phyloP scores from a whole-genome alignment of 2,113 vertebrate genomes.

The Gadus chalcogrammus region DNA sequence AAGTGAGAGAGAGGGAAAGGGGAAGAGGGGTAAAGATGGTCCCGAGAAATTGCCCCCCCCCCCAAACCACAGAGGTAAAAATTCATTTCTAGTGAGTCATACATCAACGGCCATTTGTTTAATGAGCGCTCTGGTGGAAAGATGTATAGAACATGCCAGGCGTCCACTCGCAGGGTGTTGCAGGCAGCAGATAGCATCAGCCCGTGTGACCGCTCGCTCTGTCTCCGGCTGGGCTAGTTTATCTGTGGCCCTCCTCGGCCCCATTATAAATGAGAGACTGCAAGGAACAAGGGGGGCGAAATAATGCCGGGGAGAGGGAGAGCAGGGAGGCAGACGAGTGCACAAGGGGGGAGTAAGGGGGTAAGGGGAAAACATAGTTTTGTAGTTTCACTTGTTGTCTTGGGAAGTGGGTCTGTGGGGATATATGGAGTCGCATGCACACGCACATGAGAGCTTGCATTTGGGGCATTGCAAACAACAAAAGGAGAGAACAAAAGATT shows the following conservation, averaged over 20 bases:
- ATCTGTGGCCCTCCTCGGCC: conserved; percentile 80
- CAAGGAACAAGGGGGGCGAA: conserved; percentile 80
- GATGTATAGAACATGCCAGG: conserved; percentile 94
- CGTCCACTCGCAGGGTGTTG: conserved; percentile 84
- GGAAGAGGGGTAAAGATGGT: conserved; percentile 43
- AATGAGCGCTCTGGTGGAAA: conserved; percentile 88
- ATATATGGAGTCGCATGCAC: too few species aligned
- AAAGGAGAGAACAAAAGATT: too few species aligned
- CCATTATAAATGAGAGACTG: conserved; percentile 93
- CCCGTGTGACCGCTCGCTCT: conserved; percentile 87
- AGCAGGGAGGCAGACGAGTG: conserved; percentile 25
- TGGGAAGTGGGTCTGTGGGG: too few species aligned
- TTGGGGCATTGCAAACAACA: too few species aligned
- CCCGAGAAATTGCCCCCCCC: conserved; percentile 26
- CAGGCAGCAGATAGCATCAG: conserved; percentile 88
- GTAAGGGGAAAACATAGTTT: conserved; percentile 31
- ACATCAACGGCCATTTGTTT: conserved; percentile 87
- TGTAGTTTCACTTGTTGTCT: conserved; percentile 36
- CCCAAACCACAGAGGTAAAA: conserved; percentile 69
- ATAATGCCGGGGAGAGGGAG: conserved; percentile 79
- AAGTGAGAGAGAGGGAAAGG: conserved; percentile 10
- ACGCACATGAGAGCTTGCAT: too few species aligned
- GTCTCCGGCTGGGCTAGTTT: conserved; percentile 83
- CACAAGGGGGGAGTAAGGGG: conserved; percentile 47
- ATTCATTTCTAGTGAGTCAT: conserved; percentile 86